Base-by-base conservation (phyloP, 2,797 vertebrate species). In the Chromis chromis region DNA sequence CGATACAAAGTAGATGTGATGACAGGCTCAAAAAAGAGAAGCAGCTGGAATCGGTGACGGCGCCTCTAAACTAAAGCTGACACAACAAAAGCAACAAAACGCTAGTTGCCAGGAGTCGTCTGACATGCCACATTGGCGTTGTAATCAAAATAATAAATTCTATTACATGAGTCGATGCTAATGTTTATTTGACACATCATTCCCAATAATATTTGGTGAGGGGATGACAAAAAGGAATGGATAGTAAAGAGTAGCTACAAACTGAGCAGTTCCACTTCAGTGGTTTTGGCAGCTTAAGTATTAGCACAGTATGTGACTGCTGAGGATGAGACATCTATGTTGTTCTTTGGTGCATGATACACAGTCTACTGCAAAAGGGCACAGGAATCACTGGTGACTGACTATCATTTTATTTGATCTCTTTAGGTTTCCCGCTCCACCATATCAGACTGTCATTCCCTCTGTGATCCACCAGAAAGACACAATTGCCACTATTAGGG, bases 1-100 rank as follows among this genome's bases (percentile, higher is more conserved):
- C 96, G 95, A 95, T 92, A 92, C 90, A 96, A 95, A 96, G 96
- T 97, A 96, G 96, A 96, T 96, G 96, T 97, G 97, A 95, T 96
- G 96, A 97, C 95, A 95, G 96, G 96, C 89, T 97, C 91, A 95
- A 95, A 92, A 90, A 92, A 95, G 95, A 95, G 96, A 96, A 96
- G 96, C 96, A 96, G 96, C 96, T 94, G 95, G 95, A 95, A 95
- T 96, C 95, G 94, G 95, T 96, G 96, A 94, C 93, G 95, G 96
- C 95, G 95, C 94, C 96, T 96, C 96, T 96, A 91, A 86, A 88
- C 90, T 91, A 89, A 84, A 91, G 91, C 91, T 89, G 90, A 91
- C 88, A 88, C 88, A 89, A 91, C 89, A 89, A 88, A 93, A 92
- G 89, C 90, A 87, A 90, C 85, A 89, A 88, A 91, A 89, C 78